Evolutionary conservation across 2,888 invertebrate species (phyloP).

Genomic region (Hydrotaea cyrtoneurina): DNA sequence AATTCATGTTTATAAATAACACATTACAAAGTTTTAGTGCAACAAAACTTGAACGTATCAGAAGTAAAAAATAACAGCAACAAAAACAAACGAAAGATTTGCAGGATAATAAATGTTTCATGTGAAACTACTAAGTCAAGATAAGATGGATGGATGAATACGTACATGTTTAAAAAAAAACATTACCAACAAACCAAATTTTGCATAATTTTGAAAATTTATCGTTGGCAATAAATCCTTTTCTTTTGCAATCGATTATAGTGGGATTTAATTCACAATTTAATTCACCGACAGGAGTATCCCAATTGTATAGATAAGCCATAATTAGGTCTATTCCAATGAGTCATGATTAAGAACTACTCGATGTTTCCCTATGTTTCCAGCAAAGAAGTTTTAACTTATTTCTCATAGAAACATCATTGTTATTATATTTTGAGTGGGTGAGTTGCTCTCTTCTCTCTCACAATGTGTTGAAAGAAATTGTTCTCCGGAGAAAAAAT

Average conservation of each 20-base stretch:
- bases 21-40: conserved; percentile 22
- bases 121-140: background rate
- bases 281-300: conserved; percentile 61
- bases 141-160: background rate
- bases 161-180: background rate
- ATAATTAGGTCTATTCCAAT: no score
- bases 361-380: no score
- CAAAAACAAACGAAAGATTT: conserved; percentile 6
- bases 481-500: no score
- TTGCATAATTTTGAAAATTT: conserved; percentile 5
- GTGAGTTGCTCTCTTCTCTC: no score
- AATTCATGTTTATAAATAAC: conserved; percentile 21
- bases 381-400: no score
- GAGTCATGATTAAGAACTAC: no score
- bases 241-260: conserved; percentile 2
- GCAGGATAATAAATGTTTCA: conserved; percentile 17
- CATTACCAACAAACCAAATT: no score
- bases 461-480: no score
- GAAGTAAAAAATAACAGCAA: no score
- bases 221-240: background rate
- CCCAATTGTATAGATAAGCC: no score
- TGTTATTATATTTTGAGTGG: no score
- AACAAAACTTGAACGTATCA: conserved; percentile 4
- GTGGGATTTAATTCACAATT: conserved; percentile 37
- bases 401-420: no score